Evolutionary conservation across 2,113 vertebrate genomes (phyloP).

Genomic region (Bagarius yarrelli): DNA sequence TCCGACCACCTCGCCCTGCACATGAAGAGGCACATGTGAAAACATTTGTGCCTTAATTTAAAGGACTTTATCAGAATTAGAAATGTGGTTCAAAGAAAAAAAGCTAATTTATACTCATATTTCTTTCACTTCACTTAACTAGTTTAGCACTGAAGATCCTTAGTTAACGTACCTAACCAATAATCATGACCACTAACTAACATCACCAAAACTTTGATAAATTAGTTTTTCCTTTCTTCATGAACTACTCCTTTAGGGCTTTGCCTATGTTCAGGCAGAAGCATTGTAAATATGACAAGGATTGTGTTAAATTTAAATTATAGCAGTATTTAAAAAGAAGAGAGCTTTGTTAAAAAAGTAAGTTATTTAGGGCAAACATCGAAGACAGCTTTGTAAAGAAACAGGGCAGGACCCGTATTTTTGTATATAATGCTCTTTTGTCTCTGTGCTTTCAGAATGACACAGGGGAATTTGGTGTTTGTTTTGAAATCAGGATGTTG

Average conservation of each 20-base stretch:
- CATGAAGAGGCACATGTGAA: conserved; percentile 92
- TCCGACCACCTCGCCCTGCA: conserved; percentile 90
- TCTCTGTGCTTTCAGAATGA: conserved; percentile 57
- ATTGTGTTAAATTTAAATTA: conserved; percentile 67
- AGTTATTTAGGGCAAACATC: conserved; percentile 62
- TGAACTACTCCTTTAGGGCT: conserved; percentile 38
- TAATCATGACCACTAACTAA: neutral
- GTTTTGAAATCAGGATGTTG: conserved; percentile 29
- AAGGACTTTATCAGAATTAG: conserved; percentile 1
- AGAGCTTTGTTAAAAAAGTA: conserved; percentile 41
- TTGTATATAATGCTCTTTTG: conserved; percentile 57
- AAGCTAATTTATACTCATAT: neutral
- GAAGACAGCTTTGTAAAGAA: conserved; percentile 48
- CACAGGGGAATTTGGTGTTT: conserved; percentile 53
- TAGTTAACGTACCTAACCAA: neutral
- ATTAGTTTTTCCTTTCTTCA: neutral
- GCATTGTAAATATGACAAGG: conserved; percentile 53
- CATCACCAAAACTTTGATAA: neutral
- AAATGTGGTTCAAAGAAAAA: neutral
- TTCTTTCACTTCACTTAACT: conserved; percentile 18
- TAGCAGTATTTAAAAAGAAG: conserved; percentile 71
- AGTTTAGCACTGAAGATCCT: conserved; percentile 2
- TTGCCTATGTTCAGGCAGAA: conserved; percentile 50
- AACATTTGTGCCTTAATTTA: neutral
- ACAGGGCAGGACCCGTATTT: conserved; percentile 70